Base-by-base conservation (phyloP, 2,888 invertebrate species). In the Eurois occulta region DNA sequence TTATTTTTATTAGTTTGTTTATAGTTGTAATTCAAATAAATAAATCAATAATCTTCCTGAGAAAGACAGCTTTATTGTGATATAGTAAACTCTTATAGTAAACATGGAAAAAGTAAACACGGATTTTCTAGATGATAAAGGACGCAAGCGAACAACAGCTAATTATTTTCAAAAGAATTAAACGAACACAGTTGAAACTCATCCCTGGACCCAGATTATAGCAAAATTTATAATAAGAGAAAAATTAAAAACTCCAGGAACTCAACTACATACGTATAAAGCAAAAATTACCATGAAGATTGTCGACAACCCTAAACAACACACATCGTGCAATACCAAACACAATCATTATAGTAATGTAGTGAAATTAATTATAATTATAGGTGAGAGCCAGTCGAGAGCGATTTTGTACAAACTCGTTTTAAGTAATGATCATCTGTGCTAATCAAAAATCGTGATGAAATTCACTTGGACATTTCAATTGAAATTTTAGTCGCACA, bases 311-410 rank as follows among this genome's bases (percentile, higher is more conserved):
- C 87, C 88, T 87, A 91, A 86, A 86, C 82, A 87, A 89, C 77
- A 77, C 76, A 86, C 78, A 80, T 93, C 92, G 91, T 93, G 93
- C 92, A 84, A 91, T 92, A 93, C 92, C 88, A 88, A 89, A 88
- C 88, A 90, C 87, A 88, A 89, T 91, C 90, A 94, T 94, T 92
- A 93, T 86, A 91, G 90, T 92, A 93, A 92, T 91, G 89, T 91
- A 92, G 91, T 90, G 88, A 93, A 93, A 93, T 93, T 93, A 93
- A 93, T 94, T 94, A 92, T 95, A 94, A 95, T 94, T 93, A 92
- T 91, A 92, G 87, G 91, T 90, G 91, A 80, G 77, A 88, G 89
- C 80, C 72, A 86, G 89, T 89, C 86, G 86, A 85, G 81, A 88
- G 72, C 72, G 71, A 81, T 80, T 87, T 84, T 73, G 71, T 83